Percentiles rank a stretch among this genome's conserved stretches.
Conservation (phyloP, 2,797 vertebrate species). For the Prunella strophiata region DNA sequence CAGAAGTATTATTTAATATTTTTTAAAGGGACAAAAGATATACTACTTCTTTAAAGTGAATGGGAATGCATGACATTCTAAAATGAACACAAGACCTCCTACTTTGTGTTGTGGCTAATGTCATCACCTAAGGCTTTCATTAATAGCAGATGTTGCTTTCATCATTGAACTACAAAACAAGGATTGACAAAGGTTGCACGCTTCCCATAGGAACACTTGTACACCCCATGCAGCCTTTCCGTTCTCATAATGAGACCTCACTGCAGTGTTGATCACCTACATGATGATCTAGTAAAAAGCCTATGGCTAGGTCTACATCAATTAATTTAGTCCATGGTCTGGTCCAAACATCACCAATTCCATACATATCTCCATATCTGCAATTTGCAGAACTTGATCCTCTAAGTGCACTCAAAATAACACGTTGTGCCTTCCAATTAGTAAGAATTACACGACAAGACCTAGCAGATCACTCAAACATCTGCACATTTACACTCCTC, state of each 20-base stretch:
- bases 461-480: not conserved
- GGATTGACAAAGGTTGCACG: not conserved
- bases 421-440: not conserved
- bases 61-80: not conserved
- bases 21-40: not conserved
- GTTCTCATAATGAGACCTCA: not conserved
- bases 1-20: not conserved
- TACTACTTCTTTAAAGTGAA: not conserved
- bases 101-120: not conserved
- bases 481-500: not conserved
- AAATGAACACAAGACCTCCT: not conserved
- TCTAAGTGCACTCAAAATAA: not conserved
- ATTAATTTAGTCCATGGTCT: not conserved
- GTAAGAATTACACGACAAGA: not conserved
- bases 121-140: not conserved
- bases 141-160: constrained; percentile 12
- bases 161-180: not conserved
- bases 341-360: not conserved
- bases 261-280: not conserved
- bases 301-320: not conserved
- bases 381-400: not conserved
- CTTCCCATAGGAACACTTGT: not conserved
- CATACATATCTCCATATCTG: rapidly evolving
- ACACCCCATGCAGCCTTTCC: not conserved
- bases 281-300: not conserved